These are phyloP conservation scores for Pangasius krempfi DNA, from an alignment of 2,797 vertebrate genomes.

Conservation along the genomic window DNA sequence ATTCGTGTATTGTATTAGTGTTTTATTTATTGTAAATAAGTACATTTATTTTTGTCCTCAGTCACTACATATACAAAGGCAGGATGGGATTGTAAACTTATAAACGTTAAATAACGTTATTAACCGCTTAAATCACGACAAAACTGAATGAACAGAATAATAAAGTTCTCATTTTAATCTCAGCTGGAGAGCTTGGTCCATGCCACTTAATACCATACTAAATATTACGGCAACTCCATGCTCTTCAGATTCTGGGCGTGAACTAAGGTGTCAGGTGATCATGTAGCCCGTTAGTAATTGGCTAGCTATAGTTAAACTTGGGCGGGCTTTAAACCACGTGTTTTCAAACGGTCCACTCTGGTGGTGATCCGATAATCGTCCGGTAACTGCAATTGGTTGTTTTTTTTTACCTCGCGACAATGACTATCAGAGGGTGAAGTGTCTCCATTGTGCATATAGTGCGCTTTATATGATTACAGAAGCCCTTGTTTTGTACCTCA, in stretches of 20 bases:
- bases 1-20: too few relatives aligned
- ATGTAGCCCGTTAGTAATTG: conserved; percentile 58
- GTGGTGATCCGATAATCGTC: conserved; percentile 64
- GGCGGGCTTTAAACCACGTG: conserved; percentile 56
- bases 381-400: conserved; percentile 65
- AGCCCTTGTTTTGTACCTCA: not conserved
- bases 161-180: not conserved
- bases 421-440: not conserved
- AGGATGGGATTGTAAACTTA: not conserved
- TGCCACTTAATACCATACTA: too few relatives aligned
- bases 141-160: not conserved
- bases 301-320: conserved; percentile 18
- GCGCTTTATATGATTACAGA: not conserved
- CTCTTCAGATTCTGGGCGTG: not conserved
- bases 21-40: not conserved
- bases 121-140: not conserved
- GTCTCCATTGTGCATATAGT: not conserved
- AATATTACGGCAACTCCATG: too few relatives aligned
- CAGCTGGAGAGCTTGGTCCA: not conserved
- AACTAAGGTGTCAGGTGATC: not conserved
- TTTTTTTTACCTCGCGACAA: conserved; percentile 8
- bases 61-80: not conserved
- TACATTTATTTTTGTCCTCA: not conserved
- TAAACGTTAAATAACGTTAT: not conserved
- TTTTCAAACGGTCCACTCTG: conserved; percentile 54